Conservation (phyloP, 2,113 vertebrate genomes). For the Elephantulus edwardii region DNA sequence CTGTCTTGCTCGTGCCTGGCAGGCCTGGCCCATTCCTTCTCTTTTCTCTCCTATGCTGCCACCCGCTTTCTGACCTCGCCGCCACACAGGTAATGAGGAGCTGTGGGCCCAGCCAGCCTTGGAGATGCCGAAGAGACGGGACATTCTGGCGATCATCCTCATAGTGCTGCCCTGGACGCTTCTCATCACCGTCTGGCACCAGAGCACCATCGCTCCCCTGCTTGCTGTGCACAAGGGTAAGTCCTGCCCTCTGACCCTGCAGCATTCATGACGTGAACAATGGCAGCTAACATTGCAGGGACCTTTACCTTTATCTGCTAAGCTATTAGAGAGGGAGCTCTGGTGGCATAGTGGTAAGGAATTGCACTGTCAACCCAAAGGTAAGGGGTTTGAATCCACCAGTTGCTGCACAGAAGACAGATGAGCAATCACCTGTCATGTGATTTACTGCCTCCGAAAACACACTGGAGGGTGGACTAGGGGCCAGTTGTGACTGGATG, state of each 20-base stretch:
- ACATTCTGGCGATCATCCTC: constrained; percentile 98
- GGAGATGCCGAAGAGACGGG: constrained; percentile 99
- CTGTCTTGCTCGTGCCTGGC: constrained; percentile 73
- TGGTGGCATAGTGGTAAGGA: no score
- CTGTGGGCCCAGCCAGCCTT: constrained; percentile 95
- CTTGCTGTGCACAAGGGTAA: constrained; percentile 98
- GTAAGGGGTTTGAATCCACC: no score
- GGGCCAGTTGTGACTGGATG: no score
- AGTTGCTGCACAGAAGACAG: no score
- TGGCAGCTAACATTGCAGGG: fast-evolving
- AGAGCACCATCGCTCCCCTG: constrained; percentile 95
- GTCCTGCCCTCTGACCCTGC: constrained; percentile 65
- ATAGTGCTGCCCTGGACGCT: constrained; percentile 99
- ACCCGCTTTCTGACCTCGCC: constrained; percentile 81
- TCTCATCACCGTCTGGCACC: constrained; percentile 99
- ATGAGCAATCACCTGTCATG: no score
- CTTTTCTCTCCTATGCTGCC: constrained; percentile 85
- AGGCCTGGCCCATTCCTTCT: constrained; percentile 84
- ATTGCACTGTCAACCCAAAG: no score
- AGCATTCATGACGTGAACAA: neutral
- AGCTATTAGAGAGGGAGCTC: no score
- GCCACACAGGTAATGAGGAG: constrained; percentile 95
- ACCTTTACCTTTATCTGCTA: neutral
- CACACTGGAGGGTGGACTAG: no score
- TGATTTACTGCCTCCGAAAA: no score